Percentiles rank a stretch among this genome's conserved stretches.
Evolutionary conservation across 2,797 vertebrate species (phyloP).

Genomic region (Moxostoma hubbsi): DNA sequence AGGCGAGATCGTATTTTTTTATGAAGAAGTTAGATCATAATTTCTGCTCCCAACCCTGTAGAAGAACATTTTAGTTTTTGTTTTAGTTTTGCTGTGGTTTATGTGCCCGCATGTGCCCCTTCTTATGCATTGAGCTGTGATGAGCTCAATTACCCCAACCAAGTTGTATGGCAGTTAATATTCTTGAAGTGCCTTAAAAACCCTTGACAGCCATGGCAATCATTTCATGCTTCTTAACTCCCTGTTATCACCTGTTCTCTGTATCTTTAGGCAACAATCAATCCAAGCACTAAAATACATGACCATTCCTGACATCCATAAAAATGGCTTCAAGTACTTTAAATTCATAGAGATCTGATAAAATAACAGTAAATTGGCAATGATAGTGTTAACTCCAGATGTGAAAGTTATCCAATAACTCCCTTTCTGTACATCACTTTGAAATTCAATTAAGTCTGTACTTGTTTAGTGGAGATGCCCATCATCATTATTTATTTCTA

Average conservation of each 20-base stretch:
- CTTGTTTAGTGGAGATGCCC: conserved; percentile 74
- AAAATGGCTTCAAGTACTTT: conserved; percentile 24
- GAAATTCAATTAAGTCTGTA: conserved; percentile 77
- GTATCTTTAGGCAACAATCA: background rate
- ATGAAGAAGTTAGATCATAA: too few relatives aligned
- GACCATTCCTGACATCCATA: conserved; percentile 11
- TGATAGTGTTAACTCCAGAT: conserved; percentile 70
- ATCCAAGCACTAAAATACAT: background rate
- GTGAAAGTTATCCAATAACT: conserved; percentile 72
- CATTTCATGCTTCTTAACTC: background rate
- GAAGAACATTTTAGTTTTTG: too few relatives aligned
- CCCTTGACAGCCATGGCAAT: too few relatives aligned
- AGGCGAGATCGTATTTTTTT: too few relatives aligned
- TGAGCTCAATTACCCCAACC: too few relatives aligned
- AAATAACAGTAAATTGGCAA: conserved; percentile 53
- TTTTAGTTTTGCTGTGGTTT: too few relatives aligned
- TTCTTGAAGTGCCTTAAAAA: too few relatives aligned
- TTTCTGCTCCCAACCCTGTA: too few relatives aligned
- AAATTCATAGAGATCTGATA: conserved; percentile 25
- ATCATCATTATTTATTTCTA: conserved; percentile 79
- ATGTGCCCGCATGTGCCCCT: too few relatives aligned
- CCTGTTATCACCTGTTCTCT: background rate
- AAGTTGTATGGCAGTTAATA: too few relatives aligned
- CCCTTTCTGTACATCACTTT: conserved; percentile 70
- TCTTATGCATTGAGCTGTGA: too few relatives aligned